Percentiles rank a stretch among this genome's conserved stretches.
Conservation (phyloP, 2,797 vertebrate genomes). For the Myripristis murdjan region DNA sequence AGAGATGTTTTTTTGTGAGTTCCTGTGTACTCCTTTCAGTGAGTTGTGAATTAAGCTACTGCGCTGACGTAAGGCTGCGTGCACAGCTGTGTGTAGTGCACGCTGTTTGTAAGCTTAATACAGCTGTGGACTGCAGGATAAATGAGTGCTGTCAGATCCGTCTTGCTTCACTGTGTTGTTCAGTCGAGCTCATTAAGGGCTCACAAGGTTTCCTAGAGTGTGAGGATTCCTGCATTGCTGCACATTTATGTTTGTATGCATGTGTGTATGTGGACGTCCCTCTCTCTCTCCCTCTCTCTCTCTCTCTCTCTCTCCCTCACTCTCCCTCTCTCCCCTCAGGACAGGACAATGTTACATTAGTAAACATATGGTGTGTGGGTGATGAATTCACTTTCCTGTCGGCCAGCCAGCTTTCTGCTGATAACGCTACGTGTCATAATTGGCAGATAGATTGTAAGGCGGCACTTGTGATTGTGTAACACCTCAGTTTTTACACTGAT, state of each 20-base stretch:
- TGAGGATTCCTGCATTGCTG: slow-evolving; percentile 20
- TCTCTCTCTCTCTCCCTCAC: slow-evolving; percentile 2
- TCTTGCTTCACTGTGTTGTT: neutral
- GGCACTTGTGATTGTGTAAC: slow-evolving; percentile 33
- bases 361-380: slow-evolving; percentile 61
- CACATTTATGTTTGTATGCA: slow-evolving; percentile 25
- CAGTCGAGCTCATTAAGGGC: neutral
- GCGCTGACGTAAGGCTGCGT: slow-evolving; percentile 24
- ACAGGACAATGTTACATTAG: slow-evolving; percentile 41
- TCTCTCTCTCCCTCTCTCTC: slow-evolving; percentile 1
- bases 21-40: slow-evolving; percentile 24
- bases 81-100: slow-evolving; percentile 29
- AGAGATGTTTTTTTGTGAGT: slow-evolving; percentile 50
- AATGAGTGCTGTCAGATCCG: neutral
- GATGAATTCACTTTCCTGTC: slow-evolving; percentile 48
- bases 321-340: slow-evolving; percentile 23
- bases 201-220: slow-evolving; percentile 11
- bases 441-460: slow-evolving; percentile 25
- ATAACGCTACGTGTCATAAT: slow-evolving; percentile 40
- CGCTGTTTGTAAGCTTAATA: neutral
- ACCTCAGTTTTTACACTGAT: slow-evolving; percentile 1
- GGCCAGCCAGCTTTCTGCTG: slow-evolving; percentile 47
- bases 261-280: too few relatives aligned
- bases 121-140: slow-evolving; percentile 17
- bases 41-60: slow-evolving; percentile 46